Evolutionary conservation across 2,888 invertebrate species (phyloP).

Genomic region (Malthinus seriepunctatus): DNA sequence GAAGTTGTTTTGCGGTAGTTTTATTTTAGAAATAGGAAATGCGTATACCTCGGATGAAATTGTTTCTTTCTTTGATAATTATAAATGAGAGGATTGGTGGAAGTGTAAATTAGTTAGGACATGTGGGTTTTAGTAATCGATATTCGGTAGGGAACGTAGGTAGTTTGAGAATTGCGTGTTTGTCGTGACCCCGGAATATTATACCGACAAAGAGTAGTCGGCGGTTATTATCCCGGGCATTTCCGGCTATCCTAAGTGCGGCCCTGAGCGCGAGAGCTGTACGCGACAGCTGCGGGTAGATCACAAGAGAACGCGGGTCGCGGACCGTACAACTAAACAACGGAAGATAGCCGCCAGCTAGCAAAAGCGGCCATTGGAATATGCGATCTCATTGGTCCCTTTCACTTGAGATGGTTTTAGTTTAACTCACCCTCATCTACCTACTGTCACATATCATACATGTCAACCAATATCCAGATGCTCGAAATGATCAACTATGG

Average conservation of each 20-base stretch:
- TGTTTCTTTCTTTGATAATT: not conserved
- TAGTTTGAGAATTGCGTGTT: constrained; percentile 23
- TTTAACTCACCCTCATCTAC: constrained; percentile 36
- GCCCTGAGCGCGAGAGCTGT: constrained; percentile 35
- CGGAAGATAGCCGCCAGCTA: constrained; percentile 55
- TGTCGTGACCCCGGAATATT: constrained; percentile 17
- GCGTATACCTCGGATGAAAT: not conserved
- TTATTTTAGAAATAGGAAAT: not conserved
- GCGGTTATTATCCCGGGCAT: constrained; percentile 28
- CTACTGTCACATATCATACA: constrained; percentile 35
- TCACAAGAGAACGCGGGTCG: constrained; percentile 43
- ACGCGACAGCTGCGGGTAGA: constrained; percentile 41
- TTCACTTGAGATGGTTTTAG: constrained; percentile 4
- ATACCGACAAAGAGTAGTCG: constrained; percentile 24
- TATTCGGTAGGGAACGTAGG: constrained; percentile 20
- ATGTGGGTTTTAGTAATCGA: constrained; percentile 13
- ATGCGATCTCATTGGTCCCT: constrained; percentile 39
- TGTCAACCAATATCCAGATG: constrained; percentile 33
- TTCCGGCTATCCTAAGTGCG: constrained; percentile 37
- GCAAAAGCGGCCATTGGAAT: constrained; percentile 53
- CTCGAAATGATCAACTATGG: constrained; percentile 23
- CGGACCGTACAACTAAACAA: constrained; percentile 57
- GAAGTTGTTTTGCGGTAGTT: not conserved
- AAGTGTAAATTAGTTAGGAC: constrained; percentile 5
- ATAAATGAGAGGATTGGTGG: not conserved